Base-by-base conservation (phyloP, 2,888 invertebrate genomes). In the Molanna angustata region DNA sequence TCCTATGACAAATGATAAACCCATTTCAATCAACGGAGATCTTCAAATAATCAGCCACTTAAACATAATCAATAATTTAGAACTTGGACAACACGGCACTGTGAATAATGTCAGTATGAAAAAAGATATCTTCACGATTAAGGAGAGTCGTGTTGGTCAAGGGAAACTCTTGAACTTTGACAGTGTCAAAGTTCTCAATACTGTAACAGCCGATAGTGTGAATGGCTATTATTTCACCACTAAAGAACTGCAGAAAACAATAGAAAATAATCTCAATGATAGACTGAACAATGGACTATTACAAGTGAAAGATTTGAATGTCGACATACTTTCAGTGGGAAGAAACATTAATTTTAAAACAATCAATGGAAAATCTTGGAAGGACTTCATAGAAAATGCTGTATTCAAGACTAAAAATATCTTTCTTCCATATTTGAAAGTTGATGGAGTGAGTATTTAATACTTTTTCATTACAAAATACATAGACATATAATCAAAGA, bases 291-390 rank as follows among this genome's bases (percentile, higher is more conserved):
- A n/a, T n/a, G n/a, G n/a, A n/a, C n/a, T n/a, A n/a, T n/a, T n/a
- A n/a, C n/a, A n/a, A n/a, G n/a, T n/a, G 3, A 41, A 56, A 4
- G 52, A 54, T 27, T 33, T 56, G 40, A 49, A 27, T 40, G 33
- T 59, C 19, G 35, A 49, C n/a, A 21, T 44, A 19, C 22, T 59
- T 6, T 32, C 46, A n/a, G 52, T 56, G 4, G 55, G 61, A 11
- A 66, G 64, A 1, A 60, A 70, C 52, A 47, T 73, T 1, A 52
- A 62, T 3, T 68, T 66, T 50, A 62, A 67, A 1, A 64, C 52
- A 9, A 69, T 83, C 1, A 82, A 80, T 63, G 74, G 69, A 2
- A 60, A 73, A 16, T 45, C 65, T 19, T 81, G 82, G 71, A 55
- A 66, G 0, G 61, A 67, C 4, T 67, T 81, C 41, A 60, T 72